Evolutionary conservation across 2,797 vertebrate species (phyloP).

Genomic region (Erithacus rubecula): DNA sequence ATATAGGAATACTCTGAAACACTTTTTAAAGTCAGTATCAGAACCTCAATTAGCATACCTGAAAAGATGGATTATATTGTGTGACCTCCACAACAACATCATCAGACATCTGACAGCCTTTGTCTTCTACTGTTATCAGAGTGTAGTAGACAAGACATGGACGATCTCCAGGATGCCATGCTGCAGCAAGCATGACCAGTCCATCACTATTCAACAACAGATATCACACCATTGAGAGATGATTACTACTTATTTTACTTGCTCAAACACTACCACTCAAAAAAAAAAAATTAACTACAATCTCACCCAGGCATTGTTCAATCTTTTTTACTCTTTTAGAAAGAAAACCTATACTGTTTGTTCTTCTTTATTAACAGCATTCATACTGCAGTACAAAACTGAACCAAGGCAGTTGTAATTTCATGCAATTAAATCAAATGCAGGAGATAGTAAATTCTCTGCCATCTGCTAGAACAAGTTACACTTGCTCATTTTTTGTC

Average conservation of each 20-base stretch:
- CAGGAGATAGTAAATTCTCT: neutral
- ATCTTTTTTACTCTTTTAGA: neutral
- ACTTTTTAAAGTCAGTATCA: neutral
- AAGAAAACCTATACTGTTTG: neutral
- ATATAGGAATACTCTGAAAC: neutral
- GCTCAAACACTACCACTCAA: neutral
- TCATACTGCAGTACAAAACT: neutral
- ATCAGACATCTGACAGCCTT: conserved; percentile 78
- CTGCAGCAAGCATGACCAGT: conserved; percentile 88
- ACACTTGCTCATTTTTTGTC: neutral
- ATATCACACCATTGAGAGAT: neutral
- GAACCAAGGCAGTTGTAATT: neutral
- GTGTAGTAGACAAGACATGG: conserved; percentile 91
- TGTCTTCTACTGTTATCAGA: conserved; percentile 86
- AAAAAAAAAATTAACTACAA: neutral
- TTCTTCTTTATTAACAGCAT: neutral
- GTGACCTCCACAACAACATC: conserved; percentile 90
- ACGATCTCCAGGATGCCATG: conserved; percentile 87
- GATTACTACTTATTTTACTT: neutral
- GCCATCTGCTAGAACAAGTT: neutral
- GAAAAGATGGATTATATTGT: conserved; percentile 88
- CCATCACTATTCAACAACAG: conserved; percentile 78
- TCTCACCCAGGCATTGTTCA: neutral
- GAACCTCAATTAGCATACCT: conserved; percentile 72
- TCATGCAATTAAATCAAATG: neutral